Conservation (phyloP, 2,113 vertebrate species). For the Phylloscopus whistleri region DNA sequence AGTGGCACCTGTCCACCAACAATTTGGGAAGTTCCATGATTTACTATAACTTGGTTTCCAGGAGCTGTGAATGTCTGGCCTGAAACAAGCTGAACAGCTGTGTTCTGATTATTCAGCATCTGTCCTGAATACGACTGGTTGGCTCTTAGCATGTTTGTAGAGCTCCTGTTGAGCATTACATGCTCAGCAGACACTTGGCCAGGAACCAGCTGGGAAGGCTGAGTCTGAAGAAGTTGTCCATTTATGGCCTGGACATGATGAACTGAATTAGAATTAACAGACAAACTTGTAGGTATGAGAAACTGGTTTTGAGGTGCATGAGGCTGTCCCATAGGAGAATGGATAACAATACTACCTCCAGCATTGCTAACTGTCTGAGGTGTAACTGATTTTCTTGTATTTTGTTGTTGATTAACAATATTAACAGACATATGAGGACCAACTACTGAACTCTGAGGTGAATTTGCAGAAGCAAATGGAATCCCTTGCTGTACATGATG, state of each 20-base stretch:
- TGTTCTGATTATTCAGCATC: constrained; percentile 85
- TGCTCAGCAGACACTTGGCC: constrained; percentile 78
- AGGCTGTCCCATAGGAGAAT: constrained; percentile 84
- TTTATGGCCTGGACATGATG: constrained; percentile 87
- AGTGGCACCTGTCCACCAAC: constrained; percentile 80
- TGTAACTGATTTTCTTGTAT: constrained; percentile 73
- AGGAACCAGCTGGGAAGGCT: constrained; percentile 75
- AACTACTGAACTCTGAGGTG: constrained; percentile 76
- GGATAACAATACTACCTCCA: constrained; percentile 80
- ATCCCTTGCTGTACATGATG: constrained; percentile 79
- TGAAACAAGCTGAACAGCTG: constrained; percentile 87
- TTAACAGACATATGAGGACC: constrained; percentile 81
- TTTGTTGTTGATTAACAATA: constrained; percentile 80
- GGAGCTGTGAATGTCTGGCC: constrained; percentile 85
- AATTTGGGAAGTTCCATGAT: constrained; percentile 81
- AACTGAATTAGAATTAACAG: constrained; percentile 83
- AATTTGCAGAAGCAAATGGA: constrained; percentile 75
- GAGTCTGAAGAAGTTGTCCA: constrained; percentile 82
- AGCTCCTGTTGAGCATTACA: constrained; percentile 78
- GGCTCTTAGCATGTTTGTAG: constrained; percentile 78
- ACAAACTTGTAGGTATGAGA: constrained; percentile 85
- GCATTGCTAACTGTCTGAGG: constrained; percentile 74
- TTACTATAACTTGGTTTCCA: constrained; percentile 88
- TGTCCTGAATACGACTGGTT: constrained; percentile 82
- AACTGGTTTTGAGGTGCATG: constrained; percentile 87